A percentile compares a stretch with the other conserved stretches of the same genome.
These are phyloP conservation scores for Cryptoleucopteryx plumbea DNA, from an alignment of 2,113 vertebrate genomes.

Conservation along the genomic window DNA sequence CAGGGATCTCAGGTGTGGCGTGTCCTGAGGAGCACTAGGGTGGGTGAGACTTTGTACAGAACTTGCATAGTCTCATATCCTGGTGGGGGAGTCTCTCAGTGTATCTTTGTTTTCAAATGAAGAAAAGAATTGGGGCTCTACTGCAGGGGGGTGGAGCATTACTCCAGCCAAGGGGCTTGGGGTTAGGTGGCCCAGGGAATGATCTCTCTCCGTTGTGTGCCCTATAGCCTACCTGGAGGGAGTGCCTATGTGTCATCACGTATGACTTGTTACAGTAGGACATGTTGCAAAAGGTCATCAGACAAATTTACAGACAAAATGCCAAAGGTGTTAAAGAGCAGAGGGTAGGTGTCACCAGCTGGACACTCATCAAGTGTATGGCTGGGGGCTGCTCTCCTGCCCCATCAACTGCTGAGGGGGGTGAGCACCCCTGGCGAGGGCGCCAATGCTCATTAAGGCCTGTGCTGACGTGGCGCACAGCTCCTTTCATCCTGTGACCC, in stretches of 20 bases:
- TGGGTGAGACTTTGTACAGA: background rate
- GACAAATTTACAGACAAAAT: background rate
- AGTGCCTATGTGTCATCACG: background rate
- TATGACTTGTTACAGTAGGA: background rate
- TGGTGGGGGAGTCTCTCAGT: background rate
- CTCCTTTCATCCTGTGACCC: background rate
- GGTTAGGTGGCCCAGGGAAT: background rate
- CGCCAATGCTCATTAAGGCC: background rate
- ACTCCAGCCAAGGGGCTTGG: background rate
- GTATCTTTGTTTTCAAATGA: background rate
- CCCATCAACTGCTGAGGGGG: background rate
- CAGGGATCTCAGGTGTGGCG: accelerated
- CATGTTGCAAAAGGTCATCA: background rate
- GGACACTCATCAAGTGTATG: accelerated
- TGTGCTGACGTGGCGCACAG: background rate
- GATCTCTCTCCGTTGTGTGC: accelerated
- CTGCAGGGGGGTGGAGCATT: background rate
- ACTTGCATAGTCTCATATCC: accelerated
- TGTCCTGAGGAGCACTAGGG: background rate
- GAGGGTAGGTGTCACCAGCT: accelerated
- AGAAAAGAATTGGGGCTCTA: background rate
- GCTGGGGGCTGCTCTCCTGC: background rate
- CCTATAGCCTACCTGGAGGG: background rate
- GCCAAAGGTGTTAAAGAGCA: background rate
- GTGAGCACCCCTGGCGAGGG: background rate